A percentile compares a stretch with the other conserved stretches of the same genome.
phyloP scores from a whole-genome alignment of 2,888 invertebrate species.

The Asteroscopus sphinx region DNA sequence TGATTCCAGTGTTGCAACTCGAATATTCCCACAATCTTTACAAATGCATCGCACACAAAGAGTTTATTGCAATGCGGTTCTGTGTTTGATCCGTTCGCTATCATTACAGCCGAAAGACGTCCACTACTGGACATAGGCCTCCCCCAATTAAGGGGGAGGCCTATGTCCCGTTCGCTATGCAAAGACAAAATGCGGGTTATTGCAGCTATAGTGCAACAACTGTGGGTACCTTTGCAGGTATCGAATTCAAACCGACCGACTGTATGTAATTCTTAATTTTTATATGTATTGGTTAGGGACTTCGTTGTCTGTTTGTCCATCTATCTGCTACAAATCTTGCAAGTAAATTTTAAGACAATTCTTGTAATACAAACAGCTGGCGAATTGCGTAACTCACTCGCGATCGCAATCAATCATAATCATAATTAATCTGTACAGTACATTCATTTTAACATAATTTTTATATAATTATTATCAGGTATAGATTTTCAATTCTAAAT shows the following conservation, averaged over 20 bases:
- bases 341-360: too few relatives aligned
- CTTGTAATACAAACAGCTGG: too few relatives aligned
- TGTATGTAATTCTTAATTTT: background rate
- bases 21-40: conserved; percentile 51
- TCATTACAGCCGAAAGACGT: too few relatives aligned
- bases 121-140: too few relatives aligned
- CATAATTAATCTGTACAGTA: too few relatives aligned
- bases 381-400: too few relatives aligned
- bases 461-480: too few relatives aligned
- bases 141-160: too few relatives aligned
- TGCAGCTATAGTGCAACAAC: conserved; percentile 46
- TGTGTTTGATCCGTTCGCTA: conserved; percentile 55
- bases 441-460: too few relatives aligned
- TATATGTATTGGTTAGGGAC: background rate
- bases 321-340: too few relatives aligned
- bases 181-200: conserved; percentile 55
- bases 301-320: background rate
- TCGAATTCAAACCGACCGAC: background rate
- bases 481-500: too few relatives aligned
- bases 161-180: conserved; percentile 56
- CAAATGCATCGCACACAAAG: conserved; percentile 52
- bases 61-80: conserved; percentile 56
- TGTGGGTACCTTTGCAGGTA: conserved; percentile 1
- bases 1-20: conserved; percentile 17
- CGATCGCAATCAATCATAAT: too few relatives aligned